A percentile compares a stretch with the other conserved stretches of the same genome.
Conservation (phyloP, 2,888 invertebrate genomes). For the Mesorhabditis spiculigera region DNA sequence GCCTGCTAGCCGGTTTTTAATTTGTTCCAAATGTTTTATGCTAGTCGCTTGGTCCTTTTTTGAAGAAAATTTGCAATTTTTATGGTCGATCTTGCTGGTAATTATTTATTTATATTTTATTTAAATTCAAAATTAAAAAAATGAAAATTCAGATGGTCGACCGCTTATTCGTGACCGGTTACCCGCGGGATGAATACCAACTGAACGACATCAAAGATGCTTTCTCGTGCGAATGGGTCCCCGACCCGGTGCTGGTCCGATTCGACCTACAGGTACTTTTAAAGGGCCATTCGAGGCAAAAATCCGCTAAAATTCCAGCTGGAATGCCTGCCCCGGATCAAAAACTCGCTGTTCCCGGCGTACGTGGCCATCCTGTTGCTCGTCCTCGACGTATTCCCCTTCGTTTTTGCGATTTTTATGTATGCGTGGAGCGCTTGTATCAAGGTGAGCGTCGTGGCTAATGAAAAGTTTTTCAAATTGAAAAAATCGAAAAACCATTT, state of each 20-base stretch:
- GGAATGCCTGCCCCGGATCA: conserved; percentile 51
- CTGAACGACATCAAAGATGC: conserved; percentile 33
- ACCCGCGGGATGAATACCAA: conserved; percentile 44
- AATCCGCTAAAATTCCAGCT: conserved; percentile 21
- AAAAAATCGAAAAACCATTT: too few relatives aligned
- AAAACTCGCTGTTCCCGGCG: conserved; percentile 48
- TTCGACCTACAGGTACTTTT: conserved; percentile 10
- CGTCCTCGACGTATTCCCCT: conserved; percentile 48
- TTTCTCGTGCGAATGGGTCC: conserved; percentile 43
- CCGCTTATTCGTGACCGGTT: conserved; percentile 44
- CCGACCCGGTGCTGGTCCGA: conserved; percentile 38
- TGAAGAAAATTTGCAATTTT: conserved; percentile 5
- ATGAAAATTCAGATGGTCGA: conserved; percentile 34
- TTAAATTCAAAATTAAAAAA: too few relatives aligned
- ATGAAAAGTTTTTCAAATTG: not conserved
- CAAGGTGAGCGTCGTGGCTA: conserved; percentile 18
- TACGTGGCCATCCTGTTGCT: conserved; percentile 51
- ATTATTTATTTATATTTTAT: too few relatives aligned
- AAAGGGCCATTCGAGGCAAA: not conserved
- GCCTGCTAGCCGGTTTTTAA: too few relatives aligned
- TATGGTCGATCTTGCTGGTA: too few relatives aligned
- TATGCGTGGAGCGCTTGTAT: conserved; percentile 51
- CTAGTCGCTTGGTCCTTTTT: not conserved
- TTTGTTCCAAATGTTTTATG: too few relatives aligned
- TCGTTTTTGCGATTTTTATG: conserved; percentile 43